Evolutionary conservation across 2,888 invertebrate genomes (phyloP), one percentile per base, ranked within the genome.

Genomic region (Sinopyrophorus schimmeli): DNA sequence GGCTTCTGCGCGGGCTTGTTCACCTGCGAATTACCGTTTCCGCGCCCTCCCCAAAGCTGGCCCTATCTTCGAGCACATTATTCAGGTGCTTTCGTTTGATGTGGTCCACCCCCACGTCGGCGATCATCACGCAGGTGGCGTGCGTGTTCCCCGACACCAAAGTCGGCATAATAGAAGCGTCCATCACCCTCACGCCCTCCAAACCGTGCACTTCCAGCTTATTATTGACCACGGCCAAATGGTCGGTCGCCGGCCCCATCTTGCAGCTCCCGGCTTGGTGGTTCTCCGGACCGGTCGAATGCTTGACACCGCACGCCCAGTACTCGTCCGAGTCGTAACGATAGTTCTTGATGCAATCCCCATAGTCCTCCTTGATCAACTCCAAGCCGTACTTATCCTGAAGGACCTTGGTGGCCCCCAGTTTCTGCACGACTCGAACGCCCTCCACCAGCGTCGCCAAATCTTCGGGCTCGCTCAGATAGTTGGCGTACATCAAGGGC

Each of bases 231-330:
- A 89, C 89, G 0, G 89, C 85, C 76, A 83, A 76, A 0, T 81
- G 81, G 68, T 90, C 89, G 0, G 73, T 73, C 0, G 68, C 60
- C 0, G 88, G 84, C 0, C 89, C 90, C 88, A 91, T 90, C 77
- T 88, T 89, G 67, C 87, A 87, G 0, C 89, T 85, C 5, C 89
- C 89, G 0, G 83, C 85, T 70, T 89, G 89, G 69, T 90, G 90
- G 69, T 90, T 89, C 72, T 89, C 89, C 0, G 89, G 86, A 0
- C 86, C 87, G 0, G 89, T 89, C 41, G 84, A 77, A 44, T 81
- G 79, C 48, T 76, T 76, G 0, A 87, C 79, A 0, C 87, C 81
- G 64, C 91, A 92, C 44, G 77, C 80, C 83, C 90, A 87, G 71
- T 82, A 91, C n/a, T 82, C 82, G 57, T 88, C 84, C 0, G 79